These are phyloP conservation scores for Typhlichthys subterraneus DNA, from an alignment of 2,797 vertebrate species.

Conservation along the genomic window DNA sequence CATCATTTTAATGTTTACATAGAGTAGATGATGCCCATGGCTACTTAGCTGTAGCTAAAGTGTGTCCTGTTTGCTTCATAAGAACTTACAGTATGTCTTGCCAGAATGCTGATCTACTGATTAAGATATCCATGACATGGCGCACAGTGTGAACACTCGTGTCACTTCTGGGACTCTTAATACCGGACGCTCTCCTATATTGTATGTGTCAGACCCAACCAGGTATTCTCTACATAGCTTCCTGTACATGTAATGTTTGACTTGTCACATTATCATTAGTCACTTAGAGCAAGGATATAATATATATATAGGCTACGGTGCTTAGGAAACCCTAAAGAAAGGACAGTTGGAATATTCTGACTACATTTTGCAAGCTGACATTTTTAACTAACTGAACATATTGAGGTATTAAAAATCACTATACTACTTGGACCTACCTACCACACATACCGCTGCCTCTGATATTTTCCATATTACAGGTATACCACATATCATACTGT, in stretches of 20 bases:
- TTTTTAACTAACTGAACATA: neutral
- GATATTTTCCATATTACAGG: neutral
- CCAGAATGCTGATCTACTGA: slow-evolving; percentile 18
- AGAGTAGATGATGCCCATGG: no score
- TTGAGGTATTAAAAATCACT: no score
- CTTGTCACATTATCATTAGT: slow-evolving; percentile 58
- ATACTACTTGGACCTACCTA: no score
- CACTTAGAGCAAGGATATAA: slow-evolving; percentile 28
- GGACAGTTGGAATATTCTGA: slow-evolving; percentile 19
- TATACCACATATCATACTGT: neutral
- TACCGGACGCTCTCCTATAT: slow-evolving; percentile 37
- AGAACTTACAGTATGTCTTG: slow-evolving; percentile 14
- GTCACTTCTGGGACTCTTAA: slow-evolving; percentile 70
- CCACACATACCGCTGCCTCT: neutral
- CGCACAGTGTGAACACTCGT: slow-evolving; percentile 29
- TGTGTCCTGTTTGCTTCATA: slow-evolving; percentile 3
- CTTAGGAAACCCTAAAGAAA: slow-evolving; percentile 12
- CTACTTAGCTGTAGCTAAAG: neutral
- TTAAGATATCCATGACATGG: slow-evolving; percentile 23
- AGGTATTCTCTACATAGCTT: slow-evolving; percentile 68
- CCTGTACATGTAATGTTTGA: slow-evolving; percentile 50
- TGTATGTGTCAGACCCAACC: slow-evolving; percentile 30
- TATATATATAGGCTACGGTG: neutral
- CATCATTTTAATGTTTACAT: neutral
- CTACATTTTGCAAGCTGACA: neutral